These are phyloP conservation scores for Batillaria attramentaria DNA, from an alignment of 1,140 invertebrate species.

Conservation along the genomic window DNA sequence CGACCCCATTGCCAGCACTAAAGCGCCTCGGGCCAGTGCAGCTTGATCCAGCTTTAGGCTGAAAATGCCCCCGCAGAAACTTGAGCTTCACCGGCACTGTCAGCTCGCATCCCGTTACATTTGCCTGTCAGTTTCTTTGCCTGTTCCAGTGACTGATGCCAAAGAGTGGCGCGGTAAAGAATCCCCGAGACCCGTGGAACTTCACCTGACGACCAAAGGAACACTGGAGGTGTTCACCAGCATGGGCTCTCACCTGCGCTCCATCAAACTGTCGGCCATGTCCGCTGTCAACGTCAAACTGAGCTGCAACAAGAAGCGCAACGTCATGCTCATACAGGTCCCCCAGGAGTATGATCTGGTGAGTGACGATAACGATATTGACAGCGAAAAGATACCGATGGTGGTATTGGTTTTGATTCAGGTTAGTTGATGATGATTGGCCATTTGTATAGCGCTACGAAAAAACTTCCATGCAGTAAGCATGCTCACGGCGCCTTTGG, in stretches of 20 bases:
- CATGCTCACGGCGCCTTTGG: no score
- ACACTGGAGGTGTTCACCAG: slow-evolving; percentile 48
- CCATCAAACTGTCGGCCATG: slow-evolving; percentile 78
- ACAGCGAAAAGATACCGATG: not conserved
- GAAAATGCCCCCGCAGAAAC: no score
- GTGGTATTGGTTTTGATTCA: no score
- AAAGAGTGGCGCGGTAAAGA: slow-evolving; percentile 53
- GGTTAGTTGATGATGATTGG: no score
- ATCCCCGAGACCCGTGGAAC: slow-evolving; percentile 35
- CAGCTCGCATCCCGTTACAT: no score
- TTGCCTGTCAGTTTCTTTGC: slow-evolving; percentile 10
- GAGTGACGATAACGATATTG: slow-evolving; percentile 24
- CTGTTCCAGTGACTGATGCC: slow-evolving; percentile 43
- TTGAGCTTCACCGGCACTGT: no score
- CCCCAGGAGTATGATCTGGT: slow-evolving; percentile 90
- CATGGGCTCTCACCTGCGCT: slow-evolving; percentile 67
- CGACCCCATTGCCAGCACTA: no score
- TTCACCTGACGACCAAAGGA: slow-evolving; percentile 49
- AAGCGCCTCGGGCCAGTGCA: no score
- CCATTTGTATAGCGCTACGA: no score
- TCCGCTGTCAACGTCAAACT: slow-evolving; percentile 81
- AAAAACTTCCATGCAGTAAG: no score
- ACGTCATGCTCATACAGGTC: slow-evolving; percentile 86
- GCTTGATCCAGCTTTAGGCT: no score
- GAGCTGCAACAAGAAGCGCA: slow-evolving; percentile 80